Evolutionary conservation across 2,113 vertebrate genomes (phyloP).

Genomic region (Microcebus lehilahytsara): DNA sequence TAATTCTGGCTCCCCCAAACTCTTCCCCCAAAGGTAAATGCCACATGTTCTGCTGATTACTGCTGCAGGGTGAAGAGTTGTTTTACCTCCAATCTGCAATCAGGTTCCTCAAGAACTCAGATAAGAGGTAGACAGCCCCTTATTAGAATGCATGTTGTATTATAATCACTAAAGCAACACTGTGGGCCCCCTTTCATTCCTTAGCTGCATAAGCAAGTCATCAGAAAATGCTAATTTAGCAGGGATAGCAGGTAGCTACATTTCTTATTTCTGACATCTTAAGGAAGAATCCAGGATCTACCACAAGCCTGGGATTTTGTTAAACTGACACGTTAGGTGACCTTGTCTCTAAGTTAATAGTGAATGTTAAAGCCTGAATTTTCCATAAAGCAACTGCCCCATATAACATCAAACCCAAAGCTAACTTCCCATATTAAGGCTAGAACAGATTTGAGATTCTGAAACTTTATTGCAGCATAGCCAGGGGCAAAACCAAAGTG

Average conservation of each 20-base stretch:
- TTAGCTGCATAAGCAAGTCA: neutral
- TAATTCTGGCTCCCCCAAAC: neutral
- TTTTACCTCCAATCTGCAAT: neutral
- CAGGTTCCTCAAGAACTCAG: neutral
- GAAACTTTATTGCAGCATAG: neutral
- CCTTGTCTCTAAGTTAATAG: constrained; percentile 35
- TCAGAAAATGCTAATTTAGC: neutral
- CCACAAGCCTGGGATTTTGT: neutral
- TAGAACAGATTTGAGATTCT: neutral
- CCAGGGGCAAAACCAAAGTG: neutral
- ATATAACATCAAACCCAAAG: constrained; percentile 34
- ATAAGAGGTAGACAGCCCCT: neutral
- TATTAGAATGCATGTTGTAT: neutral
- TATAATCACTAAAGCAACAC: neutral
- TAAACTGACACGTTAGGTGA: neutral
- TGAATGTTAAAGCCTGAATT: neutral
- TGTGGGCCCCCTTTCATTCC: neutral
- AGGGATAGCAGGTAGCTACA: neutral
- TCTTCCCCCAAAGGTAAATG: neutral
- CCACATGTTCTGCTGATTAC: neutral
- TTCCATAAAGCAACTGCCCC: constrained; percentile 4
- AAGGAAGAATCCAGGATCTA: constrained; percentile 5
- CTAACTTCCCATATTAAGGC: neutral
- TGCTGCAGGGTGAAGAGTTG: neutral
- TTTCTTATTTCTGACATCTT: constrained; percentile 37